Evolutionary conservation across 2,888 invertebrate species (phyloP).

Genomic region (Aphodius sticticus): DNA sequence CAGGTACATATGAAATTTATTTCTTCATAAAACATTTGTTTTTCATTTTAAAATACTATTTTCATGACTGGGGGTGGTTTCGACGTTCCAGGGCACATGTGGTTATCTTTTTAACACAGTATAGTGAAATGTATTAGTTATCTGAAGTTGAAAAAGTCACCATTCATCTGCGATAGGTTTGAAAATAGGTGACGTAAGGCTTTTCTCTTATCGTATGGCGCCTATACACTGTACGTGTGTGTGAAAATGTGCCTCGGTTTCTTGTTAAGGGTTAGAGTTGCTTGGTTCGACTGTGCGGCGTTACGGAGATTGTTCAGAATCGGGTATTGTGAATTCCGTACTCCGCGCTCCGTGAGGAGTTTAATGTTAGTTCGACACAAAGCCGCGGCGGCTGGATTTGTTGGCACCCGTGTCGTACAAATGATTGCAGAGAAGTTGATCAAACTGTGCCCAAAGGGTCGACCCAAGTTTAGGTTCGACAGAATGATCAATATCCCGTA

Average conservation of each 20-base stretch:
- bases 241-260: neutral
- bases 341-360: constrained; percentile 31
- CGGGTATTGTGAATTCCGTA: constrained; percentile 36
- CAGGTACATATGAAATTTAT: no score
- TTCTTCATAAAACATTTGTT: no score
- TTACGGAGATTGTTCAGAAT: constrained; percentile 26
- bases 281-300: constrained; percentile 9
- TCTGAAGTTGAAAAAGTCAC: no score
- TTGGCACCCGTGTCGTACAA: constrained; percentile 62
- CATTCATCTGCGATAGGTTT: no score
- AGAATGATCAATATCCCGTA: neutral
- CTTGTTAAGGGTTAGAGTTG: constrained; percentile 18
- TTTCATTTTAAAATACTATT: no score
- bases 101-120: no score
- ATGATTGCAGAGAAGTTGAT: constrained; percentile 60
- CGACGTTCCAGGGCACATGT: no score
- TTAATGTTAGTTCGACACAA: constrained; percentile 44
- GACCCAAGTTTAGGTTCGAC: constrained; percentile 25
- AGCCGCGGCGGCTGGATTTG: constrained; percentile 58
- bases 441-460: constrained; percentile 49
- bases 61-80: no score
- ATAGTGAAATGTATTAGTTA: no score
- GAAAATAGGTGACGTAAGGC: no score
- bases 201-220: no score
- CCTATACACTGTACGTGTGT: no score